Percentiles rank a stretch among this genome's conserved stretches.
Evolutionary conservation across 2,888 invertebrate species (phyloP).

Genomic region (Cosmopolites sordidus): DNA sequence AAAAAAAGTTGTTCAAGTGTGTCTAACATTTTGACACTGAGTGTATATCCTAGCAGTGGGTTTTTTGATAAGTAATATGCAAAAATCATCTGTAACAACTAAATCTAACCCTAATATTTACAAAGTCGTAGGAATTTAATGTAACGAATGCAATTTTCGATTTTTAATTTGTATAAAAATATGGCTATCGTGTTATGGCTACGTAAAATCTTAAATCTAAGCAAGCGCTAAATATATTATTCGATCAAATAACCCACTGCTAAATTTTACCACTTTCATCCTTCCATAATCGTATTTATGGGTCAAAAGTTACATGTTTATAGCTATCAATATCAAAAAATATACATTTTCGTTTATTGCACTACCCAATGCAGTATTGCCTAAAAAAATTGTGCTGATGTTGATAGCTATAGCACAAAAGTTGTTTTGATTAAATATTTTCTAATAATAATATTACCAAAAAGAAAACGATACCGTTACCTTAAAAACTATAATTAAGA

Average conservation of each 20-base stretch:
- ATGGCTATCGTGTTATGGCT: not conserved
- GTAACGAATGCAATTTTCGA: not conserved
- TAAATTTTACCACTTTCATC: no score
- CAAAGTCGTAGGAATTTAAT: slow-evolving; percentile 5
- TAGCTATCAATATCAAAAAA: no score
- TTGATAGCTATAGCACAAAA: not conserved
- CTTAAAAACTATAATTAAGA: not conserved
- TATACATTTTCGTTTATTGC: not conserved
- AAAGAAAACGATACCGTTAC: not conserved
- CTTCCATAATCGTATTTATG: no score
- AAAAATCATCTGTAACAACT: not conserved
- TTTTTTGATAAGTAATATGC: slow-evolving; percentile 1
- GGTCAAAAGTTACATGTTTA: no score
- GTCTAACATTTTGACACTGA: no score
- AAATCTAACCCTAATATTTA: slow-evolving; percentile 6
- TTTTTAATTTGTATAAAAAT: not conserved
- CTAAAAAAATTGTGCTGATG: not conserved
- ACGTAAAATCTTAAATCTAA: slow-evolving; percentile 1
- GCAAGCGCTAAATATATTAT: not conserved
- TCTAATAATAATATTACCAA: not conserved
- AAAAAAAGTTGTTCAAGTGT: no score
- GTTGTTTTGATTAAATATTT: not conserved
- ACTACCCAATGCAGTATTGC: not conserved
- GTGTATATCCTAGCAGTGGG: slow-evolving; percentile 4
- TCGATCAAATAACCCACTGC: no score